These are phyloP conservation scores for Tyto alba DNA, from an alignment of 2,113 vertebrate genomes.

Conservation along the genomic window DNA sequence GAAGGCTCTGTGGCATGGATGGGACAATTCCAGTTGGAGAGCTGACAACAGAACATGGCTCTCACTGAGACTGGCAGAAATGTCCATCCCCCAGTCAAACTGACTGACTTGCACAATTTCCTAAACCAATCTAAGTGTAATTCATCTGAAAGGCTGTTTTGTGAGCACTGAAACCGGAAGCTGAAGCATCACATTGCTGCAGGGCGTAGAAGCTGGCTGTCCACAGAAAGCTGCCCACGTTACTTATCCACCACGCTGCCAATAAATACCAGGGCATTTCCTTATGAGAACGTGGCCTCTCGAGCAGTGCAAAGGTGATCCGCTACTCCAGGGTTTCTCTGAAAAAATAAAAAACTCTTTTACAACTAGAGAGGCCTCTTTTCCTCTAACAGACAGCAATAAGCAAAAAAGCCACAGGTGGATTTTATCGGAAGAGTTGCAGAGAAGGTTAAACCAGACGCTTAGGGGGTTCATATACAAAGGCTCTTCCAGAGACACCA, in stretches of 20 bases:
- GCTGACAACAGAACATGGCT: not conserved
- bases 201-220: not conserved
- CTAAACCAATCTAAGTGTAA: not conserved
- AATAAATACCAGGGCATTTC: accelerated
- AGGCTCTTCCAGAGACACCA: not conserved
- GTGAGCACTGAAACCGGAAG: accelerated
- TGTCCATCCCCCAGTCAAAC: not conserved
- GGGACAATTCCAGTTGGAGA: not conserved
- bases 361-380: not conserved
- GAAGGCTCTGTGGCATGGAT: accelerated
- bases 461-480: not conserved
- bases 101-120: not conserved
- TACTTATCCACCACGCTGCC: not conserved
- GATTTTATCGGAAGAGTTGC: not conserved
- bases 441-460: not conserved
- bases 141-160: not conserved
- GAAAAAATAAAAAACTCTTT: not conserved
- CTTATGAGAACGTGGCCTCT: accelerated
- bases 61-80: accelerated
- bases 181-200: not conserved
- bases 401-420: accelerated
- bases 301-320: not conserved
- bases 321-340: not conserved
- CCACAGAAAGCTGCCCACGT: not conserved
- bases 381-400: not conserved